Evolutionary conservation across 2,797 vertebrate species (phyloP).

Genomic region (Cephalopachus bancanus): DNA sequence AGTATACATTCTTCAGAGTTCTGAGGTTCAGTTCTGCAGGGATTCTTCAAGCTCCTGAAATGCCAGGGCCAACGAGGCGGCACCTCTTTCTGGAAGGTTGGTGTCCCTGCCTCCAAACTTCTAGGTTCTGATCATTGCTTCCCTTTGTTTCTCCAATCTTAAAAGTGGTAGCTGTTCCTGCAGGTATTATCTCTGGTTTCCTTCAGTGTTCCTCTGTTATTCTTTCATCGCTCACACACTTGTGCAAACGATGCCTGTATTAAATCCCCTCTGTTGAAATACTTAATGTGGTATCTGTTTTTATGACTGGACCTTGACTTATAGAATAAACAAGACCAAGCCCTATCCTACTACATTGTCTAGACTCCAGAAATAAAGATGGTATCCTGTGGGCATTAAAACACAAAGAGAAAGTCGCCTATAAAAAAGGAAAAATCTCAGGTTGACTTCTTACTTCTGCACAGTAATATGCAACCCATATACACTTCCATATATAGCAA

Average conservation of each 20-base stretch:
- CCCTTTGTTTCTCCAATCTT: constrained; percentile 7
- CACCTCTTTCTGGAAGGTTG: background rate
- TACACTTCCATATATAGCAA: background rate
- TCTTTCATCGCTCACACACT: background rate
- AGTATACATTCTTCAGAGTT: constrained; percentile 11
- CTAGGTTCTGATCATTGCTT: constrained; percentile 20
- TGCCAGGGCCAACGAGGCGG: background rate
- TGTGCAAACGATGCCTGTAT: background rate
- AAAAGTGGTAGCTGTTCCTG: background rate
- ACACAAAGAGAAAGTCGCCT: background rate
- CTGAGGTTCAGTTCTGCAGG: constrained; percentile 9
- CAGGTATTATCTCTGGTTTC: background rate
- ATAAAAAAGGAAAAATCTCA: background rate
- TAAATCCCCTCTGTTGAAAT: constrained; percentile 47
- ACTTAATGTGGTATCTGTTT: background rate
- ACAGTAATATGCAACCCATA: constrained; percentile 33
- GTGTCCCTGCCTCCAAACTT: background rate
- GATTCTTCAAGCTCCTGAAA: background rate
- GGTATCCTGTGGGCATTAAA: background rate
- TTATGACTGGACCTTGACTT: background rate
- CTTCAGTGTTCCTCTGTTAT: background rate
- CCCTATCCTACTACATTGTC: background rate
- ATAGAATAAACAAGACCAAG: constrained; percentile 11
- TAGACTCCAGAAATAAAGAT: constrained; percentile 29
- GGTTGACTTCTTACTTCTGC: constrained; percentile 16